Evolutionary conservation across 2,113 vertebrate genomes (phyloP).

Genomic region (Blennius ocellaris): DNA sequence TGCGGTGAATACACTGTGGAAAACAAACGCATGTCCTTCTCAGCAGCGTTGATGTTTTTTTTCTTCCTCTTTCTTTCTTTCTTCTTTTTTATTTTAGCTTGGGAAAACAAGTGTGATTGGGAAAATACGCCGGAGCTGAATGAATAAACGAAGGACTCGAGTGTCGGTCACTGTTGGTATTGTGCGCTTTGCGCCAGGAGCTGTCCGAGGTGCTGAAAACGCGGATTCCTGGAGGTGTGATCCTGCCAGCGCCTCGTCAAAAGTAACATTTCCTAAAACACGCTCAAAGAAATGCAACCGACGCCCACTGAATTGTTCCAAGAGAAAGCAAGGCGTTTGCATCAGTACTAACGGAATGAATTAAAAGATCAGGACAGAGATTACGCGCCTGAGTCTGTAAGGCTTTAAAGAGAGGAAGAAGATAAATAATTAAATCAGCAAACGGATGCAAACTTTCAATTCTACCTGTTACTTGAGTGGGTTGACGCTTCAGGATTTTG

Average conservation of each 20-base stretch:
- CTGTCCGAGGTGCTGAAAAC: constrained; percentile 81
- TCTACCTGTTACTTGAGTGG: constrained; percentile 49
- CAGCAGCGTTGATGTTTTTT: constrained; percentile 7
- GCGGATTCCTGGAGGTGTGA: constrained; percentile 61
- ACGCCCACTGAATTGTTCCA: constrained; percentile 20
- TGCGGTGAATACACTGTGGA: constrained; percentile 12
- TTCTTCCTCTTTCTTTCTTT: too few relatives aligned
- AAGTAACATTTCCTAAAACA: constrained; percentile 38
- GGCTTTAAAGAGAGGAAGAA: too few relatives aligned
- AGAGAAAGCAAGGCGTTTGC: neutral
- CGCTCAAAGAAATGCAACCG: constrained; percentile 2
- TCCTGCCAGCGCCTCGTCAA: constrained; percentile 19
- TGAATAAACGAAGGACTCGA: constrained; percentile 15
- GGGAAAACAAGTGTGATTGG: neutral
- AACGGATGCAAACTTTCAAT: constrained; percentile 27
- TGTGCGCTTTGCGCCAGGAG: constrained; percentile 64
- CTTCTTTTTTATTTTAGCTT: neutral
- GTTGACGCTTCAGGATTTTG: neutral
- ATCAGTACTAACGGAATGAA: neutral
- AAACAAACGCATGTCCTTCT: constrained; percentile 48
- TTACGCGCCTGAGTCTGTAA: constrained; percentile 1
- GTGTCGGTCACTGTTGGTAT: constrained; percentile 50
- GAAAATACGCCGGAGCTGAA: neutral
- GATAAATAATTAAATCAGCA: too few relatives aligned
- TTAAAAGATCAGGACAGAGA: neutral